phyloP scores from a whole-genome alignment of 2,113 vertebrate genomes.

The Naja naja region DNA sequence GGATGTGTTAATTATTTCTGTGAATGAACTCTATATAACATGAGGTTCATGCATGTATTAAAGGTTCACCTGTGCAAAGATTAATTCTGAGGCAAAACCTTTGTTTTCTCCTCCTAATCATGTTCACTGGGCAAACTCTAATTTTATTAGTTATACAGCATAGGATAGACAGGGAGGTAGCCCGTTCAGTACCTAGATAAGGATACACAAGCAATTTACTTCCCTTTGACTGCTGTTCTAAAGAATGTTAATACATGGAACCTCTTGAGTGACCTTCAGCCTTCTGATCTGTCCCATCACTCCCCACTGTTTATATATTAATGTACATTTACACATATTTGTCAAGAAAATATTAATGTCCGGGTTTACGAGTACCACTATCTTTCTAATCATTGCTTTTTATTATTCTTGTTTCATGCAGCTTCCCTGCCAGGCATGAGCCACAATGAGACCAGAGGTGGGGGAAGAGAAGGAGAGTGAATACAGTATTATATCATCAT shows the following conservation, averaged over 20 bases:
- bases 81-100: neutral
- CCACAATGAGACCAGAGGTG: slow-evolving; percentile 37
- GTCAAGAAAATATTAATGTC: slow-evolving; percentile 62
- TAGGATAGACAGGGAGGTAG: neutral
- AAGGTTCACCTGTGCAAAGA: neutral
- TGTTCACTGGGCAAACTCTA: neutral
- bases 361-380: slow-evolving; percentile 55
- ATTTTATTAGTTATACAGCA: neutral
- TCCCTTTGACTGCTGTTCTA: neutral
- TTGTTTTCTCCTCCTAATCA: neutral
- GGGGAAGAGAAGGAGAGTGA: slow-evolving; percentile 62
- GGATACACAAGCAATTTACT: neutral
- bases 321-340: slow-evolving; percentile 49
- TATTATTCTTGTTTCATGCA: slow-evolving; percentile 67
- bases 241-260: slow-evolving; percentile 21
- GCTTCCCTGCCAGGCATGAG: slow-evolving; percentile 56
- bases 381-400: slow-evolving; percentile 67
- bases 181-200: neutral
- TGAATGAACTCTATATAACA: neutral
- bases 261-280: neutral
- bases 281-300: neutral
- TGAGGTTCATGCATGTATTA: neutral
- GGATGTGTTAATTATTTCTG: neutral
- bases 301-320: slow-evolving; percentile 18
- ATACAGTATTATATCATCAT: slow-evolving; percentile 72